These are phyloP conservation scores for Agrochola macilenta DNA, from an alignment of 2,888 invertebrate genomes.

Conservation along the genomic window DNA sequence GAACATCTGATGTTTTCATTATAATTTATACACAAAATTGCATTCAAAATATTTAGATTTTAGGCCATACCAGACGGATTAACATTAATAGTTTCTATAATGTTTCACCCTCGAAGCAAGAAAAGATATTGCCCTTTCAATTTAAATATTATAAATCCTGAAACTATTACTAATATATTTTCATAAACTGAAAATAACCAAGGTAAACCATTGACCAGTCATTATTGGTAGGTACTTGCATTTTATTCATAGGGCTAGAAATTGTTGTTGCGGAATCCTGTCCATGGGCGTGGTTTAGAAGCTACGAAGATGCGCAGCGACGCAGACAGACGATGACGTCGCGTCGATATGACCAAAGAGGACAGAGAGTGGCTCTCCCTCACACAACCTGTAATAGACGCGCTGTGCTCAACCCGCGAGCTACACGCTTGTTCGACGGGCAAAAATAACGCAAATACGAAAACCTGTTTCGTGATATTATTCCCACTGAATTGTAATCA, in stretches of 20 bases:
- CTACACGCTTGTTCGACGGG: neutral
- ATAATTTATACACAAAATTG: neutral
- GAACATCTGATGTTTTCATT: neutral
- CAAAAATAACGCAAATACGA: constrained; percentile 1
- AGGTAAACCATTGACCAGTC: neutral
- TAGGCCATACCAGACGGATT: too few relatives aligned
- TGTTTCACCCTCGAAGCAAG: too few relatives aligned
- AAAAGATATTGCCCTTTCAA: too few relatives aligned
- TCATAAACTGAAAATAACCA: neutral
- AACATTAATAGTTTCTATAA: too few relatives aligned
- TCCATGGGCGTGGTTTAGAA: constrained; percentile 28
- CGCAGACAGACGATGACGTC: constrained; percentile 17
- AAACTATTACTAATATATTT: too few relatives aligned
- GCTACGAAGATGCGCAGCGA: constrained; percentile 20
- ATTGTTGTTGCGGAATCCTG: neutral
- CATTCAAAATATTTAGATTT: too few relatives aligned
- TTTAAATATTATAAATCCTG: too few relatives aligned
- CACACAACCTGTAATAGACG: constrained; percentile 34
- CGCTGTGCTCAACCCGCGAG: constrained; percentile 3
- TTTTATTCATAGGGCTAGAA: neutral
- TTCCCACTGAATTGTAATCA: too few relatives aligned
- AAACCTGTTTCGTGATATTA: neutral
- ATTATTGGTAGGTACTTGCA: neutral
- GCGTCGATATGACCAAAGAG: constrained; percentile 56
- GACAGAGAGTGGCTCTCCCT: constrained; percentile 39